Evolutionary conservation across 1,140 invertebrate species (phyloP).

Genomic region (Drosophila pachea): DNA sequence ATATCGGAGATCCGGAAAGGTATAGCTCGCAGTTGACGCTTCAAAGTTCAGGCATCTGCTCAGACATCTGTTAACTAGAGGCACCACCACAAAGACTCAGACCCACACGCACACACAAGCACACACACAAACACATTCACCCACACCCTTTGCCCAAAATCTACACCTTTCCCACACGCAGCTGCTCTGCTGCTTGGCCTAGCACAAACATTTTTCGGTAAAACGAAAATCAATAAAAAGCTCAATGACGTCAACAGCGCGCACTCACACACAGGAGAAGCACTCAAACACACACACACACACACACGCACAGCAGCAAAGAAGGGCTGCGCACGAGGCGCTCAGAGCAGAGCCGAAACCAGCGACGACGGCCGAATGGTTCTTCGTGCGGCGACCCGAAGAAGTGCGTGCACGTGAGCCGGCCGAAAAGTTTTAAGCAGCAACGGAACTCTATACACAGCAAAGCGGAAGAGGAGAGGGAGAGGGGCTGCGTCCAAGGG

Average conservation of each 20-base stretch:
- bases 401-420: slow-evolving; percentile 53
- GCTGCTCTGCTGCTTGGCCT: slow-evolving; percentile 36
- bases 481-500: neutral
- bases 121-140: too few relatives aligned
- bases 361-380: slow-evolving; percentile 6
- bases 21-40: too few relatives aligned
- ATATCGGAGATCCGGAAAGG: too few relatives aligned
- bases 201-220: slow-evolving; percentile 56
- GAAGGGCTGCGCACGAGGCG: slow-evolving; percentile 25
- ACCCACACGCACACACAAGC: too few relatives aligned
- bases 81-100: too few relatives aligned
- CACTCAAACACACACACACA: slow-evolving; percentile 12
- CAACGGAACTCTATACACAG: neutral
- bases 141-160: too few relatives aligned
- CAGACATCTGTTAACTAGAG: too few relatives aligned
- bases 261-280: slow-evolving; percentile 33
- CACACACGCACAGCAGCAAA: slow-evolving; percentile 30
- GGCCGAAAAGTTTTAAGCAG: slow-evolving; percentile 41
- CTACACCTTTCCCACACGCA: neutral
- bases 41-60: too few relatives aligned
- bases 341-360: slow-evolving; percentile 15
- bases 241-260: slow-evolving; percentile 75
- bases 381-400: slow-evolving; percentile 27
- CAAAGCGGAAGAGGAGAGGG: too few relatives aligned
- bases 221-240: slow-evolving; percentile 78